Conservation (phyloP, 1,140 invertebrate genomes). For the Listronotus oregonensis region DNA sequence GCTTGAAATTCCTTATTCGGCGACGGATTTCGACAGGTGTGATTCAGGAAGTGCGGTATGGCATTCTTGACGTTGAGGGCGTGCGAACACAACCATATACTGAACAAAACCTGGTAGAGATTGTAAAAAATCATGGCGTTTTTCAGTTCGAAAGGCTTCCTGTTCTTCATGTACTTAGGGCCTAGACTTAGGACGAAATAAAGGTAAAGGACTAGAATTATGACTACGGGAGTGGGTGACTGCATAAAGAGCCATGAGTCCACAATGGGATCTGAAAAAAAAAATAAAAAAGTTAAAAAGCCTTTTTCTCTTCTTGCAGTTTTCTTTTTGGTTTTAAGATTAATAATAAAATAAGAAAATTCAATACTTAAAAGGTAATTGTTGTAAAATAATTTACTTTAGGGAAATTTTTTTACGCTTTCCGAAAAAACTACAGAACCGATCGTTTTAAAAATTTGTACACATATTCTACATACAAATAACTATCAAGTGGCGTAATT, state of each 20-base stretch:
- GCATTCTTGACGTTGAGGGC: slow-evolving; percentile 46
- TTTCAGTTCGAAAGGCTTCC: slow-evolving; percentile 68
- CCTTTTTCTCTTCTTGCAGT: neutral
- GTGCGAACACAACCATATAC: slow-evolving; percentile 51
- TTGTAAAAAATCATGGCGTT: slow-evolving; percentile 72
- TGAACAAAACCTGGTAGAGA: slow-evolving; percentile 67
- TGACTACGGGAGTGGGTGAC: slow-evolving; percentile 68
- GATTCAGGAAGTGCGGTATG: slow-evolving; percentile 46
- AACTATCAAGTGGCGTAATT: too few species aligned
- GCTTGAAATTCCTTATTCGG: slow-evolving; percentile 42
- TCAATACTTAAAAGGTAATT: slow-evolving; percentile 4
- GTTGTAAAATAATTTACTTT: neutral
- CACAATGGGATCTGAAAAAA: slow-evolving; percentile 55
- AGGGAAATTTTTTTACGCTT: too few species aligned
- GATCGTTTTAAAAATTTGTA: too few species aligned
- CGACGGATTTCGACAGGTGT: slow-evolving; percentile 43
- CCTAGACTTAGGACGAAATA: slow-evolving; percentile 71
- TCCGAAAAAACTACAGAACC: too few species aligned
- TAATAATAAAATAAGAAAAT: neutral
- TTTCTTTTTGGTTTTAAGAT: neutral
- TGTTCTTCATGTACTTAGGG: slow-evolving; percentile 72
- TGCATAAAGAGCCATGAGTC: slow-evolving; percentile 77
- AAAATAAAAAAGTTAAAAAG: slow-evolving; percentile 31
- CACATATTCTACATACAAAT: too few species aligned
- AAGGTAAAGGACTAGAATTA: slow-evolving; percentile 66